phyloP scores from a whole-genome alignment of 2,797 vertebrate genomes.

The Gymnodraco acuticeps region DNA sequence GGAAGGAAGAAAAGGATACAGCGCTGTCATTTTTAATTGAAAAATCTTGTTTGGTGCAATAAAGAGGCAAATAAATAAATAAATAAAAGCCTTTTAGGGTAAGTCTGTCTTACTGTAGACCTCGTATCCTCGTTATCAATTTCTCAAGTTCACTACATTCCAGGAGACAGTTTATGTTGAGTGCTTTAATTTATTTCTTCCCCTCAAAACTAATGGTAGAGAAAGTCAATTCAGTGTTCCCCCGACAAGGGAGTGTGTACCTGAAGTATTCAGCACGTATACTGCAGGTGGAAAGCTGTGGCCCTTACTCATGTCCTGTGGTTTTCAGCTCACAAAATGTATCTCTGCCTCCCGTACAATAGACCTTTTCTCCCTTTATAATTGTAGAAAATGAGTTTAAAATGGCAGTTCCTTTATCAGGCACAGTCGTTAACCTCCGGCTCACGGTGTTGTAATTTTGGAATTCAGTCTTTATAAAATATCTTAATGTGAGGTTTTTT shows the following conservation, averaged over 20 bases:
- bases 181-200: conserved; percentile 28
- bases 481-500: not conserved
- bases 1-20: conserved; percentile 7
- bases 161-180: conserved; percentile 24
- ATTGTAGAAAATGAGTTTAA: conserved; percentile 10
- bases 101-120: not conserved
- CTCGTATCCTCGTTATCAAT: not conserved
- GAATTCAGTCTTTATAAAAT: not conserved
- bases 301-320: conserved; percentile 20
- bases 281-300: conserved; percentile 12
- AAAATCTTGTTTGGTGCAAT: conserved; percentile 1
- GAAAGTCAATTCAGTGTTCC: conserved; percentile 14
- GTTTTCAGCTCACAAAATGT: conserved; percentile 29
- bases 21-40: conserved; percentile 29
- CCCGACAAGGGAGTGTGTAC: conserved; percentile 1
- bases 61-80: not conserved
- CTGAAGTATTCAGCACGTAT: conserved; percentile 21
- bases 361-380: conserved; percentile 6
- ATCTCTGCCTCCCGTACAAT: conserved; percentile 2
- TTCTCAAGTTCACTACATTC: not conserved
- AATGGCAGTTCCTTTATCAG: not conserved
- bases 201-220: conserved; percentile 13
- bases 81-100: not conserved
- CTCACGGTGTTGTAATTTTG: not conserved
- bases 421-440: conserved; percentile 2